Conservation (phyloP, 2,797 vertebrate genomes). For the Salarias fasciatus region DNA sequence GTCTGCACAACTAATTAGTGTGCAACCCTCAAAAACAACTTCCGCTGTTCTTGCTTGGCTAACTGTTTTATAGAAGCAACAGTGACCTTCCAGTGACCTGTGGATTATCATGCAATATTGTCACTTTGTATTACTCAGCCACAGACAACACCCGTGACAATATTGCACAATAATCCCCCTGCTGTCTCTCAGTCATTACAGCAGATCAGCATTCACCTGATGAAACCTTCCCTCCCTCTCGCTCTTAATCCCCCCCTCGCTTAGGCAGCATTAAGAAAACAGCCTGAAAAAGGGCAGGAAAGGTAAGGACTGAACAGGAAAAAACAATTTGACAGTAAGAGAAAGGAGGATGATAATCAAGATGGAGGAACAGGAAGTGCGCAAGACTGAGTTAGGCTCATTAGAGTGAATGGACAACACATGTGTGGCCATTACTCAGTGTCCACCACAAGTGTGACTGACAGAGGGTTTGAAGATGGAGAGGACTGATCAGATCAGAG, state of each 20-base stretch:
- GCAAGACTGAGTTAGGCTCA: slow-evolving; percentile 26
- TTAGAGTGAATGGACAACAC: slow-evolving; percentile 55
- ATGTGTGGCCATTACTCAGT: slow-evolving; percentile 48
- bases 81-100: slow-evolving; percentile 56
- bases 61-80: slow-evolving; percentile 47
- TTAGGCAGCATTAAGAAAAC: slow-evolving; percentile 29
- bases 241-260: slow-evolving; percentile 17
- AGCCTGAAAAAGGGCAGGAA: slow-evolving; percentile 9
- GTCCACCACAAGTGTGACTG: slow-evolving; percentile 39
- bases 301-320: slow-evolving; percentile 10
- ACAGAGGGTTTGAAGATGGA: slow-evolving; percentile 12
- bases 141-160: slow-evolving; percentile 66
- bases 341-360: slow-evolving; percentile 3
- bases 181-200: slow-evolving; percentile 60
- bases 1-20: slow-evolving; percentile 6
- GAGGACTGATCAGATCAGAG: slow-evolving; percentile 39
- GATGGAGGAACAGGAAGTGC: slow-evolving; percentile 9
- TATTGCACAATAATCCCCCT: slow-evolving; percentile 70
- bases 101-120: slow-evolving; percentile 70
- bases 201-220: slow-evolving; percentile 68
- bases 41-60: not conserved
- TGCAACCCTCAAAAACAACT: slow-evolving; percentile 14
- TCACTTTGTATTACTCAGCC: slow-evolving; percentile 64
- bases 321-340: slow-evolving; percentile 9
- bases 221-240: slow-evolving; percentile 35